Base-by-base conservation (phyloP, 2,113 vertebrate genomes). In the Ginglymostoma cirratum region DNA sequence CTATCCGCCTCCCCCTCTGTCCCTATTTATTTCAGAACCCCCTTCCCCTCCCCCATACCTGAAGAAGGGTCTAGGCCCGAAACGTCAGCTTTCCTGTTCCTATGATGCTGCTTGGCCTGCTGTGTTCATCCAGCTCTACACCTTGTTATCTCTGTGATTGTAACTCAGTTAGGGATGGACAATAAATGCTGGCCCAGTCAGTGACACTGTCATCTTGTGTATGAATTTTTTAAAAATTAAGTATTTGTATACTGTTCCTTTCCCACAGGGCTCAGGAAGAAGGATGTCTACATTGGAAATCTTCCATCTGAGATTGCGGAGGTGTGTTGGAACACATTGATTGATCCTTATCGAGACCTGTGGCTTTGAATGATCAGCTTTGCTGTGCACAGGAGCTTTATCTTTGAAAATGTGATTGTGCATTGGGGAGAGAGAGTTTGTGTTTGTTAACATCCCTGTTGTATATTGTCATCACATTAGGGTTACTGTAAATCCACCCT, bases 221-320 rank as follows among this genome's bases (percentile, higher is more conserved):
- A 61, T 61, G 55, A 61, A 61, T 12, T 0, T 48, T 48, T 48
- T 48, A 61, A 61, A 17, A 92, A 65, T 65, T 89, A 52, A 89
- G 24, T 3, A 52, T 0, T 95, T 96, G 94, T 61, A 55, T 95
- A 61, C 69, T 95, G 67, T 3, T 78, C 42, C 1, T 78, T 78
- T 38, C 3, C 95, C 96, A n/a, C 70, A 96, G 96, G 70, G 0
- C 4, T 34, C 21, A 96, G 34, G 78, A 96, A 67, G 3, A 96
- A 96, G 83, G 61, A 96, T n/a, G 55, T 96, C 12, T 96, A 87
- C 0, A 14, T 96, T 23, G 96, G 96, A 67, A 96, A 80, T 10
- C 96, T 96, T 34, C 96, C 95, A 0, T 48, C 34, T 70, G 96
- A 96, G 21, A 70, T 96, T 23, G 93, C 80, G 6, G 96, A 96